Conservation (phyloP, 2,888 invertebrate species). For the Harmothoe impar region DNA sequence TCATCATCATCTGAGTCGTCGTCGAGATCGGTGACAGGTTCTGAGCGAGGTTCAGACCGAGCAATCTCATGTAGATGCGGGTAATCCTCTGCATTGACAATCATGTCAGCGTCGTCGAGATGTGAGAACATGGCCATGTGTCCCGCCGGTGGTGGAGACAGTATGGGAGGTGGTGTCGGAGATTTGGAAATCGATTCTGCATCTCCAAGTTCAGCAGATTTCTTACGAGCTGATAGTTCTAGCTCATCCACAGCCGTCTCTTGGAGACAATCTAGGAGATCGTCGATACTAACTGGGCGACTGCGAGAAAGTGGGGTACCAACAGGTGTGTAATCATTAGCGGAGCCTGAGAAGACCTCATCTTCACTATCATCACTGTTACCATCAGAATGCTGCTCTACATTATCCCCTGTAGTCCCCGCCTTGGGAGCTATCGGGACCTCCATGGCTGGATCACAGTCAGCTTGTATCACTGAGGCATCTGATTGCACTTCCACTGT, state of each 20-base stretch:
- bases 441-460: not conserved
- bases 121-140: not conserved
- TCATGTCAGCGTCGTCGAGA: not conserved
- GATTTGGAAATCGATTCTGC: not conserved
- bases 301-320: not conserved
- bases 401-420: not conserved
- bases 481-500: not conserved
- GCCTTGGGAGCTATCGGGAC: not conserved
- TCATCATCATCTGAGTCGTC: slow-evolving; percentile 53
- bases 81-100: not conserved
- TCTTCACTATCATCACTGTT: slow-evolving; percentile 30
- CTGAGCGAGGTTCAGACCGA: slow-evolving; percentile 39
- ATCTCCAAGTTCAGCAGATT: no score
- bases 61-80: not conserved
- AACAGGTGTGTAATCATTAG: not conserved
- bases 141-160: slow-evolving; percentile 10
- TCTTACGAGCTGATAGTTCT: not conserved
- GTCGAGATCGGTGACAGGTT: slow-evolving; percentile 44
- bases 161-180: slow-evolving; percentile 38
- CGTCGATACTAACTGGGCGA: slow-evolving; percentile 33
- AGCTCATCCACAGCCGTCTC: slow-evolving; percentile 52
- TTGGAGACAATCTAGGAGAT: slow-evolving; percentile 41
- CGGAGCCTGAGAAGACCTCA: slow-evolving; percentile 35
- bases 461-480: not conserved
- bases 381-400: not conserved